Base-by-base conservation (phyloP, 1,140 invertebrate genomes). In the Orussus abietinus region DNA sequence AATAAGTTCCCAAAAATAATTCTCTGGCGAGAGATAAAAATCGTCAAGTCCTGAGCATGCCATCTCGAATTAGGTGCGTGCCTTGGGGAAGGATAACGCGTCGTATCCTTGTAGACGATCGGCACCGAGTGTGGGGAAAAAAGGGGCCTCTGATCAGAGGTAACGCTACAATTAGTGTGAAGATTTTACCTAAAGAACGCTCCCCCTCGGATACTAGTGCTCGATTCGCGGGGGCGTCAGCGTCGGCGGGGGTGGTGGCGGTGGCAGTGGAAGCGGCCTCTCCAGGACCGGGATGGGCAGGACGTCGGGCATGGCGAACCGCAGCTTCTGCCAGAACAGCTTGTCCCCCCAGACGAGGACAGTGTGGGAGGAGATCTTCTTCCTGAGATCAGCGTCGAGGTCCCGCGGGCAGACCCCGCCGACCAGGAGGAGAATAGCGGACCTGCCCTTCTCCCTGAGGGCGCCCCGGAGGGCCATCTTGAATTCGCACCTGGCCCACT, bases 401-500 rank as follows among this genome's bases (percentile, higher is more conserved):
- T 94, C 89, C 28, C 86, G 78, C 41, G 85, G 83, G 21, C 86
- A 85, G 37, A 92, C 73, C 49, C 92, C 90, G 5, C 90, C 90
- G 47, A 90, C 80, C 15, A 93, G 77, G 40, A 96, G 80, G 49
- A 94, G 83, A 47, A 96, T 89, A 45, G 94, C 79, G 62, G 84
- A 82, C 61, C 86, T 81, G 52, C 84, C 77, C 55, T 84, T 79
- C 61, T 87, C 85, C 72, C 90, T 90, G 34, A 95, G 80, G 38
- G 90, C 86, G 69, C 94, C 89, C 60, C 90, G 86, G n/a, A 95
- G 77, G 1, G 92, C 91, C 33, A 85, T 84, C 72, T 92, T 92
- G 66, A 95, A 92, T 71, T 96, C 92, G 62, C 92, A 92, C 38
- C 90, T 80, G 53, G 88, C 86, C 92, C 92, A 96, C 72, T 95